phyloP scores from a whole-genome alignment of 2,888 invertebrate genomes.

The Dryobota labecula region DNA sequence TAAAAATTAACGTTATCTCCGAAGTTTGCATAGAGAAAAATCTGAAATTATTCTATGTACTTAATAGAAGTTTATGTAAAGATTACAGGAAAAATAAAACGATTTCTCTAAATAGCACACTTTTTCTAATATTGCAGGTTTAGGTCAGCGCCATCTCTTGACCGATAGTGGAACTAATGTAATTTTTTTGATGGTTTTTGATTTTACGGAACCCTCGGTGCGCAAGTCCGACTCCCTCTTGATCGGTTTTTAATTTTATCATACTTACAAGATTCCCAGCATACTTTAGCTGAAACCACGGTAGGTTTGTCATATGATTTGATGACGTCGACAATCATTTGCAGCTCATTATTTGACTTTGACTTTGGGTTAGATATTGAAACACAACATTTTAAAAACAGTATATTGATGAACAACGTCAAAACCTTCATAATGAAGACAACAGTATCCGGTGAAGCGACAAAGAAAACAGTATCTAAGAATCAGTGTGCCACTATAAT shows the following conservation, averaged over 20 bases:
- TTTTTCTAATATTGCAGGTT: no score
- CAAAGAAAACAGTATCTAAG: constrained; percentile 12
- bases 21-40: no score
- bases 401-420: constrained; percentile 39
- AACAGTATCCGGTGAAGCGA: not conserved
- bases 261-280: constrained; percentile 77
- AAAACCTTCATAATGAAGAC: constrained; percentile 51
- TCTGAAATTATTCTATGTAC: no score
- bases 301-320: constrained; percentile 74
- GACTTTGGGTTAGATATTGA: constrained; percentile 40
- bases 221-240: no score
- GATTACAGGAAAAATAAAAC: no score
- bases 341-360: constrained; percentile 65
- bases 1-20: no score
- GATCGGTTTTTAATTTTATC: not conserved
- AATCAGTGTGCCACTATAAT: constrained; percentile 35
- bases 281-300: constrained; percentile 72
- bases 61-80: no score
- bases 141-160: no score
- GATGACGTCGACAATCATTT: constrained; percentile 76
- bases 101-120: no score
- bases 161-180: no score
- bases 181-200: no score
- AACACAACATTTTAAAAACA: constrained; percentile 44
- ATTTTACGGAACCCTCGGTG: no score